Evolutionary conservation across 2,888 invertebrate genomes (phyloP), one percentile per base, ranked within the genome.

Genomic region (Meandrusa payeni): DNA sequence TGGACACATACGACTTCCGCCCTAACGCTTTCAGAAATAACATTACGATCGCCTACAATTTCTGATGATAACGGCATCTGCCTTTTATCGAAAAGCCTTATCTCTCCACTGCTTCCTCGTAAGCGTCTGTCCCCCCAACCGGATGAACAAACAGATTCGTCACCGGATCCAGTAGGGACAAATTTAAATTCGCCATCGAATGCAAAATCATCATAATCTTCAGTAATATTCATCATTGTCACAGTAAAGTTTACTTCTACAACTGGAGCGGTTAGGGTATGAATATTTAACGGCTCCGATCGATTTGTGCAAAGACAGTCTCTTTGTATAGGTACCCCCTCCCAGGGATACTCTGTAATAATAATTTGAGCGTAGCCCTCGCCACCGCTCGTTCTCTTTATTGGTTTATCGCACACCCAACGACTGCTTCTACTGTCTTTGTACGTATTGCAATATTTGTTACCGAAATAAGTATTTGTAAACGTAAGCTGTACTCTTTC

Each of bases 151-250:
- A 88, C 79, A 28, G 89, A 88, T 51, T 88, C 89, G 44, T 90
- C 90, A 2, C 89, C 87, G 4, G 88, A 89, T 1, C 80, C 86
- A 28, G 83, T 85, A 0, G 91, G 86, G 32, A 92, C 76, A 69
- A 92, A 93, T 64, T 92, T 92, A 57, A 91, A 93, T 66, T 91
- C 91, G 0, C 92, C 93, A 61, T 95, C 94, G 76, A 95, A 94
- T 65, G 91, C 91, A 74, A 94, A 94, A 65, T 93, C 92, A 42
- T 92, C 90, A 63, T 94, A 93, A 79, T 95, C 93, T 75, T 95
- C 93, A 3, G 93, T 92, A 42, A 94, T 92, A 76, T 93, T 92
- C 95, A 96, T 94, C 69, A 92, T 89, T 6, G 91, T 91, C 3
- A 95, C 91, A 10, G 92, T 90, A 66, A 95, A 94, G 62, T 91